Evolutionary conservation across 1,140 invertebrate species (phyloP), one percentile per base, ranked within the genome.

Genomic region (Asbolus verrucosus): DNA sequence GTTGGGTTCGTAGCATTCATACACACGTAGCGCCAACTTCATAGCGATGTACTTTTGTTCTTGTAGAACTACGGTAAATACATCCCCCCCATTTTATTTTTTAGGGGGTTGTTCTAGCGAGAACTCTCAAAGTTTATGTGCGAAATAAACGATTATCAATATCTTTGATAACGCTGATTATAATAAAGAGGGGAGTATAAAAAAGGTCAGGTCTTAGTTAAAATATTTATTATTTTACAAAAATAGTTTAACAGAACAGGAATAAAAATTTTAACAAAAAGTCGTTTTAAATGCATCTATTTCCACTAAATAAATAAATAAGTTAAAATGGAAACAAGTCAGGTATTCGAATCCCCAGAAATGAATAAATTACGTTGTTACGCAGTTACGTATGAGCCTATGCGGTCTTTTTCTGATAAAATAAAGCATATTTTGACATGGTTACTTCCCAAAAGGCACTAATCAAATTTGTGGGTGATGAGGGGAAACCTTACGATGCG

Each of bases 401-500:
- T 36, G 39, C 11, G 41, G 24, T 14, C 24, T 19, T 36, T 27
- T 38, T 14, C 24, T 4, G 24, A 27, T 59, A 24, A 30, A 4
- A 36, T n/a, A 36, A 3, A 11, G 2, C 24, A 4, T 62, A 38
- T 16, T 9, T 36, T 8, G 27, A 30, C 16, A 66, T 50, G 43
- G 43, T 41, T 30, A 39, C n/a, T 61, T 27, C 24, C 31, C 24
- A 13, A 16, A 9, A 14, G 27, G 16, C 18, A 36, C 18, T 83
- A 90, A 73, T 89, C 88, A 74, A 85, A 78, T 77, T 90, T 90
- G 76, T 88, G 85, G 15, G 89, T 88, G 9, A 94, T 89, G 62
- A 96, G 87, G 6, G 95, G 96, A 83, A 98, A 97, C 68, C 93
- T 89, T 19, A 98, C 91, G 41, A 98, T 91, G 62, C 95, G 86